Evolutionary conservation across 2,797 vertebrate species (phyloP), one percentile per base, ranked within the genome.

Genomic region (Micrastur ruficollis): DNA sequence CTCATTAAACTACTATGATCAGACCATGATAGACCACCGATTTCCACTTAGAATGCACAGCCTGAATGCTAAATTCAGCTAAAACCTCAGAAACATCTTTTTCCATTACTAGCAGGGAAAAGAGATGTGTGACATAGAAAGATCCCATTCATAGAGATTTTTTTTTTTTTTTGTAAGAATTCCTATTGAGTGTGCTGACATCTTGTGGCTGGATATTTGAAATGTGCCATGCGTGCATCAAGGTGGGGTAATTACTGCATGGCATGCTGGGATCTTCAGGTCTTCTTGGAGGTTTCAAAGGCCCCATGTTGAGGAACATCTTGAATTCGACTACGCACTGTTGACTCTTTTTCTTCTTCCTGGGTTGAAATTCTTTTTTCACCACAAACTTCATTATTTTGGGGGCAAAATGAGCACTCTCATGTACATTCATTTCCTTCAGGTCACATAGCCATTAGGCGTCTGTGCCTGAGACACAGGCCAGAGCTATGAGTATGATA

Each of bases 171-270:
- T 74, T 49, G 11, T 61, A 36, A 52, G 40, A 81, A 89, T 93
- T 95, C 44, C 40, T 71, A 34, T 96, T 97, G 96, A 95, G 78
- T 97, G 58, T 92, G 92, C 86, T 97, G 96, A 96, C 97, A 97
- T 95, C 96, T 97, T 96, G 97, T 97, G 96, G 95, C 52, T 89
- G 58, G 72, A 86, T 93, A 68, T 62, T 86, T 76, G 32, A 95
- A 95, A 84, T 26, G 23, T 79, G 67, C 21, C 38, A 42, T 34
- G 31, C 47, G 27, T 47, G 53, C 4, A 0, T 70, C 1, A 1
- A 58, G 63, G 32, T 65, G 89, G 92, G 61, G 70, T 73, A 85
- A 80, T 56, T 71, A 29, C 50, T 68, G 58, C 66, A 46, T 2
- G 12, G 74, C 82, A 91, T 93, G 70, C 86, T 90, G 83, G 94